Evolutionary conservation across 1,140 invertebrate species (phyloP).

Genomic region (Eufriesea mexicana): DNA sequence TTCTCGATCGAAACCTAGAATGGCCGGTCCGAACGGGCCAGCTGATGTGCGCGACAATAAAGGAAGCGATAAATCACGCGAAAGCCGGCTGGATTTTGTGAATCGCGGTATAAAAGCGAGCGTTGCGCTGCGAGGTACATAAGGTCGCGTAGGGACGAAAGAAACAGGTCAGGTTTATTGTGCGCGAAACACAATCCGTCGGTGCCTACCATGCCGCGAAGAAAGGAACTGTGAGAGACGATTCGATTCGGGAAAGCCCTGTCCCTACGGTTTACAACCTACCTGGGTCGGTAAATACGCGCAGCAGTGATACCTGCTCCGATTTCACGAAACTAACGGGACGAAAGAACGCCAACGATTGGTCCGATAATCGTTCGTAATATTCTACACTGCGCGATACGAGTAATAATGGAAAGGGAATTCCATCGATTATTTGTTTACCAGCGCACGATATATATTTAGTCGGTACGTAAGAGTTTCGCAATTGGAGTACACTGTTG

Average conservation of each 20-base stretch:
- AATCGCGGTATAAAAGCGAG: not conserved
- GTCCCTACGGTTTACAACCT: not conserved
- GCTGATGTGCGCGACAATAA: not conserved
- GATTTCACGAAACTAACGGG: not conserved
- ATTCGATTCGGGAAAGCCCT: not conserved
- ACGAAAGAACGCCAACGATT: not conserved
- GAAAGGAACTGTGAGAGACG: not conserved
- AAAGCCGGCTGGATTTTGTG: not conserved
- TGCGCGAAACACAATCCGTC: slow-evolving; percentile 64
- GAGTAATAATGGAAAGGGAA: too few relatives aligned
- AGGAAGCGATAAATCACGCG: not conserved
- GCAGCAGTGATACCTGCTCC: not conserved
- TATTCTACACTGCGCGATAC: not conserved
- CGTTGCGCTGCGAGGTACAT: not conserved
- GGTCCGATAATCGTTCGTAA: not conserved
- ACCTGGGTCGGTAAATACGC: not conserved
- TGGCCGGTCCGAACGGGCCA: not conserved
- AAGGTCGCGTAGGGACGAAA: not conserved
- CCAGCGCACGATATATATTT: too few relatives aligned
- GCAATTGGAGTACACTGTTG: too few relatives aligned
- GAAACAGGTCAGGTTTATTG: slow-evolving; percentile 62
- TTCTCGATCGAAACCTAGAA: not conserved
- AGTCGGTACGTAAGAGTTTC: too few relatives aligned
- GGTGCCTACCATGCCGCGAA: not conserved
- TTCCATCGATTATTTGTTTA: too few relatives aligned